These are phyloP conservation scores for Rallus limicola DNA, from an alignment of 2,113 vertebrate genomes.

Conservation along the genomic window DNA sequence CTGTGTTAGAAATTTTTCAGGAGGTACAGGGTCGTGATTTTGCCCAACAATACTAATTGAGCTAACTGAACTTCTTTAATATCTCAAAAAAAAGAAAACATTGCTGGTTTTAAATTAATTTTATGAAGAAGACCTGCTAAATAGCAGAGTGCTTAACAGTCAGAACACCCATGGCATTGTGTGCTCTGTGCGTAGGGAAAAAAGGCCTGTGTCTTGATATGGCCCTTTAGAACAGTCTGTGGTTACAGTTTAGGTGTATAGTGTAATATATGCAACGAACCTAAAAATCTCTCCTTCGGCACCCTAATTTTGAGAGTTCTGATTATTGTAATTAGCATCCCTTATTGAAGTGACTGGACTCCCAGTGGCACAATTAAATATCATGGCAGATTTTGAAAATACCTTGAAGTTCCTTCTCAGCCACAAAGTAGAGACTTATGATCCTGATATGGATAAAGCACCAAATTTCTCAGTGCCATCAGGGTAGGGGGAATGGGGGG, in stretches of 20 bases:
- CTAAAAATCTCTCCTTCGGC: neutral
- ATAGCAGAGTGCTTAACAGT: neutral
- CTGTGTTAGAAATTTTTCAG: neutral
- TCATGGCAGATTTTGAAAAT: neutral
- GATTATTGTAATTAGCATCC: neutral
- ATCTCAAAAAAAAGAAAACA: neutral
- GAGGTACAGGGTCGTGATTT: neutral
- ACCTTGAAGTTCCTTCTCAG: neutral
- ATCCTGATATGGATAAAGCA: neutral
- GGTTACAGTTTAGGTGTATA: neutral
- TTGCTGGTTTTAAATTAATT: neutral
- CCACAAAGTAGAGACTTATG: neutral
- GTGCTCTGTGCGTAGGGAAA: neutral
- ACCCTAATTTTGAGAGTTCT: neutral
- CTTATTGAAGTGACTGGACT: neutral
- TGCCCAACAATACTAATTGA: neutral
- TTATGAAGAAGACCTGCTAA: neutral
- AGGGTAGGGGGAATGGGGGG: accelerated
- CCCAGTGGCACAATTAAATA: neutral
- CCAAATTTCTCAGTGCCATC: neutral
- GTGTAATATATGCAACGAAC: neutral
- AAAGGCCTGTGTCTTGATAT: neutral
- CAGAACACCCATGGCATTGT: neutral
- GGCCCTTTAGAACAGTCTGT: neutral
- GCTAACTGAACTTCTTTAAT: neutral